Evolutionary conservation across 2,797 vertebrate species (phyloP).

Genomic region (Halcyon smyrnensis): DNA sequence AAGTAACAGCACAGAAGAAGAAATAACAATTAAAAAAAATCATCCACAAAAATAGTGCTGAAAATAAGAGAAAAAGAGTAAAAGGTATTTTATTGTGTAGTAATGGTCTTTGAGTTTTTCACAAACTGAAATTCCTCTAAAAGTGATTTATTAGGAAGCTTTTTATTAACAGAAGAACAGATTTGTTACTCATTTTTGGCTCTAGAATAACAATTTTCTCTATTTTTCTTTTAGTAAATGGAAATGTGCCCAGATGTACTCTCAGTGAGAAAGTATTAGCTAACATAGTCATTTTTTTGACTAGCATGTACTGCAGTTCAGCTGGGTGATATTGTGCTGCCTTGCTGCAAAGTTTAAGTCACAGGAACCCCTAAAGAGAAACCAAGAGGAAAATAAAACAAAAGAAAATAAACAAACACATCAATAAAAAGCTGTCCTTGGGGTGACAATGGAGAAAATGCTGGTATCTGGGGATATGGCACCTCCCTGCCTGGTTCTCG

Average conservation of each 20-base stretch:
- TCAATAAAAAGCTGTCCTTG: not conserved
- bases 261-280: not conserved
- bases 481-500: not conserved
- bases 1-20: not conserved
- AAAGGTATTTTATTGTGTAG: not conserved
- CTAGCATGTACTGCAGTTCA: not conserved
- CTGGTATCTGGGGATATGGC: not conserved
- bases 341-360: not conserved
- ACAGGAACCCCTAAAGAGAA: not conserved
- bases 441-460: accelerated
- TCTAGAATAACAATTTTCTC: not conserved
- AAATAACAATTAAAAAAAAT: not conserved
- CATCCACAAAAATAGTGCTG: not conserved
- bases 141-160: not conserved
- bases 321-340: not conserved
- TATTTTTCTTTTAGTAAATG: not conserved
- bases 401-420: accelerated
- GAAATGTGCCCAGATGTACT: not conserved
- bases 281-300: not conserved
- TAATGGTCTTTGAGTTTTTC: not conserved
- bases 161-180: conserved; percentile 2
- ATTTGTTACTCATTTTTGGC: not conserved
- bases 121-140: not conserved
- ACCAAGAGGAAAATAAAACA: not conserved
- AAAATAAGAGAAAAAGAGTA: not conserved